Evolutionary conservation across 2,797 vertebrate genomes (phyloP).

Genomic region (Melanitta fusca): DNA sequence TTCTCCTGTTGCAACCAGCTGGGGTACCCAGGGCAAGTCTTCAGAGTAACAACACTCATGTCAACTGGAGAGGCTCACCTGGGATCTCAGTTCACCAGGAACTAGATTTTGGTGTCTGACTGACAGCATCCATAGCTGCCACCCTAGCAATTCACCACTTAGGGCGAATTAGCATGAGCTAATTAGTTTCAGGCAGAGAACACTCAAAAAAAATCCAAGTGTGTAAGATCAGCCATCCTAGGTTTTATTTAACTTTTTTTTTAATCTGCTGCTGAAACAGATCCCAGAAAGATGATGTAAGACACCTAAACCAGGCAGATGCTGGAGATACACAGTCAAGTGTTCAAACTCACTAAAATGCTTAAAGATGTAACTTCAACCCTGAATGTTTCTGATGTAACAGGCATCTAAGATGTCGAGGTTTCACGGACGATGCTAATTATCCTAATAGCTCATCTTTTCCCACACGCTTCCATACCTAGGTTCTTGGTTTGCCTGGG

Average conservation of each 20-base stretch:
- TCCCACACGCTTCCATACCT: neutral
- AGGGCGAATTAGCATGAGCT: conserved; percentile 22
- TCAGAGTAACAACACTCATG: neutral
- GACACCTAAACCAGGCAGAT: neutral
- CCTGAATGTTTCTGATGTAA: neutral
- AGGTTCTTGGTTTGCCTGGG: neutral
- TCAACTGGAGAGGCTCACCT: neutral
- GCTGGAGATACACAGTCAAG: neutral
- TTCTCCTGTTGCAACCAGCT: neutral
- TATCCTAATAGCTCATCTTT: neutral
- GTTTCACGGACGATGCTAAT: neutral
- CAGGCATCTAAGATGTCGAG: neutral
- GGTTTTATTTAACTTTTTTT: neutral
- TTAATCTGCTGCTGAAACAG: neutral
- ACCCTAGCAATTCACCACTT: neutral
- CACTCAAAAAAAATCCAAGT: conserved; percentile 20
- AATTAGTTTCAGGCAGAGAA: conserved; percentile 50
- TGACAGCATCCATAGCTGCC: conserved; percentile 36
- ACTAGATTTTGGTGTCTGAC: neutral
- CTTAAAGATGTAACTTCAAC: neutral
- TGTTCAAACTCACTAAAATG: neutral
- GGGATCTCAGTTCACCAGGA: conserved; percentile 15
- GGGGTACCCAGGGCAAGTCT: neutral
- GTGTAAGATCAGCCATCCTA: neutral
- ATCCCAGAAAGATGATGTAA: neutral